Evolutionary conservation across 1,140 invertebrate species (phyloP).

Genomic region (Anoplophora glabripennis): DNA sequence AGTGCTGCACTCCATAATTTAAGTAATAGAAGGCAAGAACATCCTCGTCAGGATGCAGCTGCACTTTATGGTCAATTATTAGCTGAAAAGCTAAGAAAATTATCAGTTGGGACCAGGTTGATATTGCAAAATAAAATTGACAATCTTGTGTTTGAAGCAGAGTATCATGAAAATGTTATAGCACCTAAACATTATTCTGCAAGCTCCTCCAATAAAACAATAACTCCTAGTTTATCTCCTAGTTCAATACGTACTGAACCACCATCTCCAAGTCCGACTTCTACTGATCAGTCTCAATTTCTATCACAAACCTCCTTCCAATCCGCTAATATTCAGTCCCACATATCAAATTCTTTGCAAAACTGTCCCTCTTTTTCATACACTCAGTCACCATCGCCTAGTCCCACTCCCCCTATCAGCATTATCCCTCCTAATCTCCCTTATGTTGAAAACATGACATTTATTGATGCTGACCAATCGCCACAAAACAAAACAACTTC

Average conservation of each 20-base stretch:
- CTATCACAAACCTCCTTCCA: not conserved
- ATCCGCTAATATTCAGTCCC: not conserved
- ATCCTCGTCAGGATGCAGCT: not conserved
- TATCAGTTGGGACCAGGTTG: slow-evolving; percentile 1
- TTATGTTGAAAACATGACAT: no score
- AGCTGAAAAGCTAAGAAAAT: slow-evolving; percentile 4
- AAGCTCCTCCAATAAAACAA: not conserved
- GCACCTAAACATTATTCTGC: not conserved
- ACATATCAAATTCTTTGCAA: not conserved
- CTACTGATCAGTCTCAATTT: not conserved
- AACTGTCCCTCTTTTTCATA: no score
- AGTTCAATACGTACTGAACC: not conserved
- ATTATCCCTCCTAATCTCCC: no score
- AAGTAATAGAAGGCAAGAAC: not conserved
- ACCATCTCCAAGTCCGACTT: not conserved
- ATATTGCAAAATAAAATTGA: slow-evolving; percentile 13
- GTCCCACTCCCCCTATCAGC: no score
- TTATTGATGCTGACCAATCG: no score
- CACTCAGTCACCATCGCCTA: no score
- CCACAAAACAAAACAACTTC: no score
- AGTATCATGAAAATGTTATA: not conserved
- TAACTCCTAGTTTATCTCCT: not conserved
- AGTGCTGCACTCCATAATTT: not conserved
- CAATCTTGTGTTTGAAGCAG: slow-evolving; percentile 14
- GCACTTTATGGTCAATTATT: slow-evolving; percentile 4